Conservation (phyloP, 2,888 invertebrate species). For the Drosophila fungiperda region DNA sequence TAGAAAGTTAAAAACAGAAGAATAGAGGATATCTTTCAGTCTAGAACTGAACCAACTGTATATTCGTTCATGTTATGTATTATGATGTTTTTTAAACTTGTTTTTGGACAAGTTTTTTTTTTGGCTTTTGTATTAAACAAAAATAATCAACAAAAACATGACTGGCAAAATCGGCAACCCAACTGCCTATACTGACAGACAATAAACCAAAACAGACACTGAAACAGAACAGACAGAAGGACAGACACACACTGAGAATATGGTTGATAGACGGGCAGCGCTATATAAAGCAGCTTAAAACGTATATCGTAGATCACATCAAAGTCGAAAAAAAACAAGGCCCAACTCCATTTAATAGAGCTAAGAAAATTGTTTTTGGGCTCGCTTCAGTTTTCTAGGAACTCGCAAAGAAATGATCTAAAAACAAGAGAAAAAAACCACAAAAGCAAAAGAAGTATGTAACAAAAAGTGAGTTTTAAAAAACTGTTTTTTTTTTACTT, state of each 20-base stretch:
- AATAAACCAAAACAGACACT: conserved; percentile 12
- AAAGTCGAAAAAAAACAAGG: neutral
- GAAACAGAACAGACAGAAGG: neutral
- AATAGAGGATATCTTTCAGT: conserved; percentile 10
- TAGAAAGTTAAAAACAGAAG: neutral
- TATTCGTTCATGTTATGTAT: neutral
- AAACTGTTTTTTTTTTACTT: neutral
- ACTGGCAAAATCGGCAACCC: conserved; percentile 39
- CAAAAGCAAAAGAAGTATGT: conserved; percentile 4
- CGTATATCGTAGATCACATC: conserved; percentile 25
- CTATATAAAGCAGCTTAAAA: conserved; percentile 13
- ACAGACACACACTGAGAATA: neutral
- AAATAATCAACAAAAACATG: conserved; percentile 23
- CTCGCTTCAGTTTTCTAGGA: conserved; percentile 32
- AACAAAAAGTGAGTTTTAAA: neutral
- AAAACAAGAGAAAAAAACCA: neutral
- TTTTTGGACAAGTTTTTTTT: conserved; percentile 11
- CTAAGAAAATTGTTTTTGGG: conserved; percentile 34
- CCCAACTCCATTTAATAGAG: conserved; percentile 26
- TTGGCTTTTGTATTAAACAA: conserved; percentile 3
- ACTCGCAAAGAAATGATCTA: conserved; percentile 3
- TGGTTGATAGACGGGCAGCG: conserved; percentile 13
- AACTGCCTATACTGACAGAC: conserved; percentile 22
- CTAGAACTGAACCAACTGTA: neutral
- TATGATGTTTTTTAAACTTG: conserved; percentile 6